Evolutionary conservation across 1,140 invertebrate genomes (phyloP).

Genomic region (Cyrtorhinus lividipennis): DNA sequence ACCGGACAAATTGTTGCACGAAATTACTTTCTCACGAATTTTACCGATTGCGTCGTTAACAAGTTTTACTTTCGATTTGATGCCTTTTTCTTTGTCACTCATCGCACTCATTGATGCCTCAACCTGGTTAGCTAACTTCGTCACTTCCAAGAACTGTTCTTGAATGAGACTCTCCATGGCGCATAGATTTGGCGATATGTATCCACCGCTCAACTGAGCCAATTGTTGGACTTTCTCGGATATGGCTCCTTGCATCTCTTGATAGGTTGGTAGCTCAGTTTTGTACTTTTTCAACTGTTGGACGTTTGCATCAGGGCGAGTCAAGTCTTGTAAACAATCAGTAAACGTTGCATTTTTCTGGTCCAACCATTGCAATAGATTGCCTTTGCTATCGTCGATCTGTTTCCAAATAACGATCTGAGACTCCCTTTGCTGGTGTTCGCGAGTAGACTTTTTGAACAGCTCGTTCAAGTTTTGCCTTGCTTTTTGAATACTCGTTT

Average conservation of each 20-base stretch:
- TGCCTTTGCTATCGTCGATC: conserved; percentile 68
- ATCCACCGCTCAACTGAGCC: conserved; percentile 57
- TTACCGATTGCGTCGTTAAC: conserved; percentile 51
- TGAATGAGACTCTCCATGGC: conserved; percentile 52
- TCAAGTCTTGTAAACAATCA: conserved; percentile 53
- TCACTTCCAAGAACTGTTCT: conserved; percentile 61
- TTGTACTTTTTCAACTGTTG: conserved; percentile 55
- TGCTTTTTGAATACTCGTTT: conserved; percentile 42
- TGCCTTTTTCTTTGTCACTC: conserved; percentile 53
- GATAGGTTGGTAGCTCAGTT: conserved; percentile 65
- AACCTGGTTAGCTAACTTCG: conserved; percentile 57
- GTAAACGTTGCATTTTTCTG: conserved; percentile 60
- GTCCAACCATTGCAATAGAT: conserved; percentile 67
- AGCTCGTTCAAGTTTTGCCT: conserved; percentile 59
- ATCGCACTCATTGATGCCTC: conserved; percentile 51
- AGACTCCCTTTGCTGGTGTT: conserved; percentile 65
- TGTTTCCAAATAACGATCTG: conserved; percentile 84
- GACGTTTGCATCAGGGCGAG: conserved; percentile 65
- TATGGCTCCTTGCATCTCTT: conserved; percentile 58
- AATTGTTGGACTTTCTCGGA: conserved; percentile 65
- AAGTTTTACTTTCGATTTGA: conserved; percentile 54
- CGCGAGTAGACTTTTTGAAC: conserved; percentile 50
- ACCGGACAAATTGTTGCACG: conserved; percentile 81
- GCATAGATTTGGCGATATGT: conserved; percentile 49
- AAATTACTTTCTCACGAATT: conserved; percentile 69